These are phyloP conservation scores for Phalacrocorax carbo DNA, from an alignment of 2,113 vertebrate genomes.

Conservation along the genomic window DNA sequence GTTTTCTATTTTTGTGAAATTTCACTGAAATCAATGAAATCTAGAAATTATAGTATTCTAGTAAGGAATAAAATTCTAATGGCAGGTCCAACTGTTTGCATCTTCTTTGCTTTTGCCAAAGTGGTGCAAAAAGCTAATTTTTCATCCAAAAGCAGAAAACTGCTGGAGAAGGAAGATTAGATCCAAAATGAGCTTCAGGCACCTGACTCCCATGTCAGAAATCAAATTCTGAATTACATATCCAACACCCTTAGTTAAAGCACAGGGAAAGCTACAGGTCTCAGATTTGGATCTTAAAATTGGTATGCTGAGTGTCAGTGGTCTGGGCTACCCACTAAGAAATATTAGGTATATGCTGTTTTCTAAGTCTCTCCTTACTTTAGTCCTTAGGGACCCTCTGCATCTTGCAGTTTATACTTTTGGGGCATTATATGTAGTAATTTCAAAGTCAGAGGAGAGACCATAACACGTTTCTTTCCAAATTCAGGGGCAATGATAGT, in stretches of 20 bases:
- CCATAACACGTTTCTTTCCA: neutral
- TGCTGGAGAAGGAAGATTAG: neutral
- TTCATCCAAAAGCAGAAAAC: neutral
- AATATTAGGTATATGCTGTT: neutral
- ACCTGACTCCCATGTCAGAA: neutral
- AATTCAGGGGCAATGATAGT: neutral
- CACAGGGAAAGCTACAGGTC: neutral
- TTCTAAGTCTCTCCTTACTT: neutral
- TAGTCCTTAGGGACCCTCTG: neutral
- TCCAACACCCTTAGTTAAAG: neutral
- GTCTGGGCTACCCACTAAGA: neutral
- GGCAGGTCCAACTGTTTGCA: neutral
- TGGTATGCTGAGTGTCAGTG: neutral
- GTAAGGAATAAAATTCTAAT: neutral
- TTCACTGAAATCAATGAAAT: neutral
- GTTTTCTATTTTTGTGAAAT: neutral
- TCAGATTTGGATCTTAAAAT: neutral
- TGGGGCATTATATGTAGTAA: accelerated
- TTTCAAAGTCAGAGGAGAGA: neutral
- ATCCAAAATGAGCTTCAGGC: neutral
- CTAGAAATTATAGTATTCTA: neutral
- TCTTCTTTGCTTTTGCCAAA: neutral
- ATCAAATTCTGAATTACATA: neutral
- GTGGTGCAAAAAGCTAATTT: neutral
- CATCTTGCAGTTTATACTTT: neutral